These are phyloP conservation scores for Oryzias sinensis DNA, from an alignment of 2,797 vertebrate genomes.

Conservation along the genomic window DNA sequence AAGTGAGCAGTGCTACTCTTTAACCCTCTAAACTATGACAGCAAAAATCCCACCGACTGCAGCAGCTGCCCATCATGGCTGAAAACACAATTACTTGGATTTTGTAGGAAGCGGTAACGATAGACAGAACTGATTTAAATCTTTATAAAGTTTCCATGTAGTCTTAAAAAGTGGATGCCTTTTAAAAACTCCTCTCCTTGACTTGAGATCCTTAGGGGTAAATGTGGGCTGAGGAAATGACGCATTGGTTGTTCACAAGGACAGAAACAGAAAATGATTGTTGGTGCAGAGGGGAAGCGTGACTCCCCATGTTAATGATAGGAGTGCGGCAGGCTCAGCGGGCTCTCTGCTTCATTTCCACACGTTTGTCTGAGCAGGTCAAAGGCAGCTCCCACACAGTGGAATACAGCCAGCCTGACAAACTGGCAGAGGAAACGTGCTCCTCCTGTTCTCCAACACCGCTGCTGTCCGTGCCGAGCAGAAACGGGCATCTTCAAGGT, in stretches of 20 bases:
- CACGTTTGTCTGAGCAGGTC: constrained; percentile 58
- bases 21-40: no score
- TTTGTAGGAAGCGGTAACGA: no score
- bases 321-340: constrained; percentile 61
- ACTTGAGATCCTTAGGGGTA: constrained; percentile 17
- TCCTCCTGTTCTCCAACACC: constrained; percentile 19
- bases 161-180: neutral
- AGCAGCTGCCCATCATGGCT: no score
- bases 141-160: neutral
- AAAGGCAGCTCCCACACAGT: constrained; percentile 61
- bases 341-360: constrained; percentile 52
- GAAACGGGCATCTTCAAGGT: constrained; percentile 9
- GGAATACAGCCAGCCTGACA: constrained; percentile 28
- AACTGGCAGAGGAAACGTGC: constrained; percentile 49
- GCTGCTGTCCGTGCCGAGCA: constrained; percentile 11
- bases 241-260: constrained; percentile 43
- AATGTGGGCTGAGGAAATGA: constrained; percentile 22
- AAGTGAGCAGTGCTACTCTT: no score
- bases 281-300: constrained; percentile 59
- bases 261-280: constrained; percentile 54
- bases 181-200: constrained; percentile 11
- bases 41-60: no score
- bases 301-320: constrained; percentile 74
- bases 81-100: no score
- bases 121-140: no score